Conservation (phyloP, 2,113 vertebrate species). For the Gambusia affinis region DNA sequence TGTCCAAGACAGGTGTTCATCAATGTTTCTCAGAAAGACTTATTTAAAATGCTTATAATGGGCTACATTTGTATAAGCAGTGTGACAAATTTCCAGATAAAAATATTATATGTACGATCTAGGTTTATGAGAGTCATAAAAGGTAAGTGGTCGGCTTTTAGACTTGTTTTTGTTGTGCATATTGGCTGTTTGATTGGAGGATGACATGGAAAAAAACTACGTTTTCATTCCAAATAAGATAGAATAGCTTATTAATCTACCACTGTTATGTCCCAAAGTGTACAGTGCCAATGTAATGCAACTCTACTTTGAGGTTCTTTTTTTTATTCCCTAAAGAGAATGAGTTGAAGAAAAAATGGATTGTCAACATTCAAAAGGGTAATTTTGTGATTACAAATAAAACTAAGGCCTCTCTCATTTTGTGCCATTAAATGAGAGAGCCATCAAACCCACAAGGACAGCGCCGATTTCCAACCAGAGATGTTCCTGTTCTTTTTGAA, state of each 20-base stretch:
- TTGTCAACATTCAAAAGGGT: not conserved
- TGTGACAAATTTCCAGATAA: too few relatives aligned
- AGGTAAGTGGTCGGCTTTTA: too few relatives aligned
- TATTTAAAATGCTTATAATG: too few relatives aligned
- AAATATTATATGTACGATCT: too few relatives aligned
- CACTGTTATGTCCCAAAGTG: not conserved
- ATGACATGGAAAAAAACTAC: not conserved
- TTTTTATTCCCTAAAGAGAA: not conserved
- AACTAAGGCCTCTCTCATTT: not conserved
- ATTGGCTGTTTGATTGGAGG: too few relatives aligned
- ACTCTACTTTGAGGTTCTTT: not conserved
- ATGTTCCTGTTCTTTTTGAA: not conserved
- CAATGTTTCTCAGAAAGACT: not conserved
- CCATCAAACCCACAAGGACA: not conserved
- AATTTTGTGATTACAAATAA: not conserved
- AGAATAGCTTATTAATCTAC: not conserved
- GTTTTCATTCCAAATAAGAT: not conserved
- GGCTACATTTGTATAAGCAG: too few relatives aligned
- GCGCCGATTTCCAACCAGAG: not conserved
- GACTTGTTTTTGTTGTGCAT: too few relatives aligned
- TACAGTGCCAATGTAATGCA: not conserved
- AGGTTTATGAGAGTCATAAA: too few relatives aligned
- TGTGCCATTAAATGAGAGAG: not conserved
- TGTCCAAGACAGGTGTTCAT: constrained; percentile 12
- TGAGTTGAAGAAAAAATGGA: not conserved